Evolutionary conservation across 2,888 invertebrate genomes (phyloP).

Genomic region (Schizotus pectinicornis): DNA sequence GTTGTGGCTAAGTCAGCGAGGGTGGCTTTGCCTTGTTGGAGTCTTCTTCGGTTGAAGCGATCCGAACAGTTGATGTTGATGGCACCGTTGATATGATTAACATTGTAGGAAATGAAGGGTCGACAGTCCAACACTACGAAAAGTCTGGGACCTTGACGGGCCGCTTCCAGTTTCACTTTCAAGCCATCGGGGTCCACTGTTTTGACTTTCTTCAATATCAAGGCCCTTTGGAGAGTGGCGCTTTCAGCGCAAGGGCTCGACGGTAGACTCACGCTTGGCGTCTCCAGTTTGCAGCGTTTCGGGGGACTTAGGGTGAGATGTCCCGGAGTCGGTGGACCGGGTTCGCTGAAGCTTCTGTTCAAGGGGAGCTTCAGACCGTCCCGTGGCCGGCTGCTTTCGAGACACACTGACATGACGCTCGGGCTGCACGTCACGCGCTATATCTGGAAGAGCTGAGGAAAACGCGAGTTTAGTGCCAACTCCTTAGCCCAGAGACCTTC

Average conservation of each 20-base stretch:
- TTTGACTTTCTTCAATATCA: constrained; percentile 62
- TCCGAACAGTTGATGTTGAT: constrained; percentile 76
- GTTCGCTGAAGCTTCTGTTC: constrained; percentile 65
- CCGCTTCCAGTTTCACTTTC: constrained; percentile 57
- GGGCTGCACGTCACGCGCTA: constrained; percentile 44
- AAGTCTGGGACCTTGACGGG: constrained; percentile 44
- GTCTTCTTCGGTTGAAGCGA: constrained; percentile 69
- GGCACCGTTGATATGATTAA: constrained; percentile 71
- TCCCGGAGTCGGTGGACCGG: constrained; percentile 58
- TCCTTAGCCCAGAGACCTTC: constrained; percentile 7
- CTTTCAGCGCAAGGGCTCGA: constrained; percentile 64
- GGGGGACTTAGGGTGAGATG: constrained; percentile 55
- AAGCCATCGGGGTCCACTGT: constrained; percentile 62
- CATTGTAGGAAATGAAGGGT: constrained; percentile 73
- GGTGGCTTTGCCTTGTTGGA: constrained; percentile 71
- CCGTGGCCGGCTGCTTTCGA: constrained; percentile 61
- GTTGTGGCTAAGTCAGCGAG: constrained; percentile 71
- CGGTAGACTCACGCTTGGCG: constrained; percentile 57
- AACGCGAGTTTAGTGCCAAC: constrained; percentile 38
- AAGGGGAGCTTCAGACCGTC: constrained; percentile 64
- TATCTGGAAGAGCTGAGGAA: constrained; percentile 57
- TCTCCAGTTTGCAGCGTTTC: constrained; percentile 64
- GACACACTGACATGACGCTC: constrained; percentile 61
- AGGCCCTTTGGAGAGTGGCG: constrained; percentile 60
- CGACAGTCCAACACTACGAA: constrained; percentile 70